Conservation (phyloP, 2,113 vertebrate genomes). For the Aythya baeri region DNA sequence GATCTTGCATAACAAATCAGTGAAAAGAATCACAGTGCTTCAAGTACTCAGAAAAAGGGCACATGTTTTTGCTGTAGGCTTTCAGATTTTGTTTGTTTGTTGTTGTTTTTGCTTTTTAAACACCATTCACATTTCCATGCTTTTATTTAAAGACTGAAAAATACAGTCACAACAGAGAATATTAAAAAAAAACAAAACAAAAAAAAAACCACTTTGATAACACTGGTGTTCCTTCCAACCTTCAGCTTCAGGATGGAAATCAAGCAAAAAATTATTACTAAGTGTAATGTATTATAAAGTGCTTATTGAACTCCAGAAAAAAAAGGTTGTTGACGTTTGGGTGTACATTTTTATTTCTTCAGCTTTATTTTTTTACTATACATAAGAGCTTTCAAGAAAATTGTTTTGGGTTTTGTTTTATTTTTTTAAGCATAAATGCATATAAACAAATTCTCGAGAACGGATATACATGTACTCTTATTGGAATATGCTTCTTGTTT, state of each 20-base stretch:
- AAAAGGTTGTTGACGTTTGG: background rate
- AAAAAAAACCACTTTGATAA: background rate
- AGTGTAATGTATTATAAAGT: background rate
- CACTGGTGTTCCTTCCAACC: background rate
- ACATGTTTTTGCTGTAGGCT: fast-evolving
- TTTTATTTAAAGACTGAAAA: background rate
- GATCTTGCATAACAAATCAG: background rate
- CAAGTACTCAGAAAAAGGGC: background rate
- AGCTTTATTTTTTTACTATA: background rate
- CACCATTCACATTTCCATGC: background rate
- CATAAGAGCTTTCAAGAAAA: background rate
- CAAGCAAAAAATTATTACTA: background rate
- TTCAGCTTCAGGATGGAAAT: background rate
- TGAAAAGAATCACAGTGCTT: background rate
- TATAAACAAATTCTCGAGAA: background rate
- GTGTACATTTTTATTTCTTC: background rate
- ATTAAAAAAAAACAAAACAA: background rate
- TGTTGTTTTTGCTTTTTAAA: background rate
- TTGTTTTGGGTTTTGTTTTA: background rate
- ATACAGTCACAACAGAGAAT: background rate
- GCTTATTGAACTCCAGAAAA: background rate
- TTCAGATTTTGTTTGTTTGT: background rate
- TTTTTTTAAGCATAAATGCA: background rate
- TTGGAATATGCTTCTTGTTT: background rate
- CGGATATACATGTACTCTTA: background rate